Evolutionary conservation across 2,797 vertebrate species (phyloP), one percentile per base, ranked within the genome.

Genomic region (Bryconaethiops microstoma): DNA sequence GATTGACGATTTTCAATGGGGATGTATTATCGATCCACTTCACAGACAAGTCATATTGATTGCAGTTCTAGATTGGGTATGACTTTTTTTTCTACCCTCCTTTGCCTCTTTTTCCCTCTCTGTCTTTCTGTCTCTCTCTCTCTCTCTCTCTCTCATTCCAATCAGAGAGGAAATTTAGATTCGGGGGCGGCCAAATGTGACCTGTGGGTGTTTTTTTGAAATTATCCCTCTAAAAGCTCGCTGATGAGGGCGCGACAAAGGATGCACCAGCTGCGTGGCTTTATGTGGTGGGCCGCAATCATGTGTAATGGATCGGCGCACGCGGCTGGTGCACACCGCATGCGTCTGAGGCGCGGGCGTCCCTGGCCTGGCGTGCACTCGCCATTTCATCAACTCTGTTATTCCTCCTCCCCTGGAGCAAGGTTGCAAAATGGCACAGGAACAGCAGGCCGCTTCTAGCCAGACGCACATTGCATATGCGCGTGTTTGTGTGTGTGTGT

Each of bases 11-110:
- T 94, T 35, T 94, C 91, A 93, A 93, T 93, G 91, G 90, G 82
- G 91, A 92, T 90, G 92, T 89, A 84, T 92, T 93, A 94, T 95
- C 88, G 94, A 95, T 95, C 91, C 91, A 91, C 94, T 94, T 92
- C 91, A 93, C 92, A 93, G 93, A 94, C 93, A 94, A 95, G 92
- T 93, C 92, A 89, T 93, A 94, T 95, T 94, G 93, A 95, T 95
- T 95, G 92, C 89, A 90, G 89, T 91, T 91, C 91, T 92, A 85
- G 89, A 93, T 91, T 90, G 90, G 92, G 91, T 89, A 92, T 90
- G 92, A 90, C 83, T 89, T 88, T 88, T 87, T 80, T 76, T 69
- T 13, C 42, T 25, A 57, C 17, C 23, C 45, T 76, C 59, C 72
- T 80, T 68, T 8, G 4, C 50, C 69, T 64, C 73, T 50, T 63